phyloP scores from a whole-genome alignment of 2,797 vertebrate genomes.

The Phaenicophaeus curvirostris region DNA sequence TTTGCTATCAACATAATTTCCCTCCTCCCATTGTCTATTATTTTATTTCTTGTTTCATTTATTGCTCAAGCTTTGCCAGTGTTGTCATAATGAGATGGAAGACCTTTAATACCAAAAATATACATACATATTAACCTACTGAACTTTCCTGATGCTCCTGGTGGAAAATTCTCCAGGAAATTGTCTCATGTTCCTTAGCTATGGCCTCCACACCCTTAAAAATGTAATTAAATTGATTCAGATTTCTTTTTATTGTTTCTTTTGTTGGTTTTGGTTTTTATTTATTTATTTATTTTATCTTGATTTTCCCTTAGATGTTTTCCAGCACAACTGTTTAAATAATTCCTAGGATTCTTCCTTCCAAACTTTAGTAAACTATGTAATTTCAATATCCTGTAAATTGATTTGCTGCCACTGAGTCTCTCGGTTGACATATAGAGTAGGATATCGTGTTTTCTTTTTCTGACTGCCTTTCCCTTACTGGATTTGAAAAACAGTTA shows the following conservation, averaged over 20 bases:
- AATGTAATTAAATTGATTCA: not conserved
- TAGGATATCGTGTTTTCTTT: not conserved
- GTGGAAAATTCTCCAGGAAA: not conserved
- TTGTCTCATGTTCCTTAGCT: not conserved
- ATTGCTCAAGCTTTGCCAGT: not conserved
- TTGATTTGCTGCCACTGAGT: not conserved
- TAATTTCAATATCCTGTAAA: not conserved
- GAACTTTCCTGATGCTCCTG: not conserved
- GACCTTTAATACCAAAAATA: not conserved
- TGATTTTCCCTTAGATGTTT: not conserved
- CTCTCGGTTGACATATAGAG: not conserved
- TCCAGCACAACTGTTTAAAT: not conserved
- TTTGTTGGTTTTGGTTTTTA: not conserved
- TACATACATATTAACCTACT: not conserved
- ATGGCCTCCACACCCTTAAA: not conserved
- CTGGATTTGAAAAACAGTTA: not conserved
- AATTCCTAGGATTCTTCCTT: not conserved
- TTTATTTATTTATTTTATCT: not conserved
- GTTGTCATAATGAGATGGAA: not conserved
- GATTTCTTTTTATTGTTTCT: not conserved
- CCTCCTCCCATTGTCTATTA: not conserved
- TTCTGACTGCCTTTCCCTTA: not conserved
- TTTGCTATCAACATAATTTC: not conserved
- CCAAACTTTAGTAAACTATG: not conserved
- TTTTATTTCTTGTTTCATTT: not conserved